phyloP scores from a whole-genome alignment of 2,797 vertebrate genomes.

The Paedocypris micromegethes region DNA sequence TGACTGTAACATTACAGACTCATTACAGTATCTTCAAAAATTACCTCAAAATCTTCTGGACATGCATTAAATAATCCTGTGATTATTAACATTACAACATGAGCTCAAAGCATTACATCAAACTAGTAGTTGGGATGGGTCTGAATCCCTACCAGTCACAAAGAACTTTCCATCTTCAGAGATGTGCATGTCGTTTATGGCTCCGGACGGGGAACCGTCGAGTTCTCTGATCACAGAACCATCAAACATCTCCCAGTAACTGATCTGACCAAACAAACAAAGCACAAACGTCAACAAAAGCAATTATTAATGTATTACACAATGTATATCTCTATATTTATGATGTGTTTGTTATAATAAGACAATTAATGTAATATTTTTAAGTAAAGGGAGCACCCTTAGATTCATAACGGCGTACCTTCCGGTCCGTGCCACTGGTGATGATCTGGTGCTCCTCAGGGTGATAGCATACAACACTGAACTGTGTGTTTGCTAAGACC shows the following conservation, averaged over 20 bases:
- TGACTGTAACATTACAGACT: too few relatives aligned
- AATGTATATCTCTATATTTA: too few relatives aligned
- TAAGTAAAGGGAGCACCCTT: background rate
- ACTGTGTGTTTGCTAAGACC: constrained; percentile 76
- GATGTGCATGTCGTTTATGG: constrained; percentile 81
- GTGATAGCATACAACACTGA: constrained; percentile 83
- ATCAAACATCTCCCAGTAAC: constrained; percentile 82
- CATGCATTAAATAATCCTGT: background rate
- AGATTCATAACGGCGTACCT: constrained; percentile 53
- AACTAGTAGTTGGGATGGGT: too few relatives aligned
- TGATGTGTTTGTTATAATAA: too few relatives aligned
- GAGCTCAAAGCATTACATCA: constrained; percentile 7
- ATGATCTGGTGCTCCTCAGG: constrained; percentile 84
- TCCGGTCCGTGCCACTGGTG: constrained; percentile 82
- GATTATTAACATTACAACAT: constrained; percentile 10
- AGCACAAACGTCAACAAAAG: background rate
- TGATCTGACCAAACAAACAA: constrained; percentile 63
- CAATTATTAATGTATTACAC: too few relatives aligned
- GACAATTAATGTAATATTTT: too few relatives aligned
- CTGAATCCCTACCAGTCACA: constrained; percentile 72
- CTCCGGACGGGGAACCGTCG: constrained; percentile 74
- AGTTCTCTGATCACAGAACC: constrained; percentile 75
- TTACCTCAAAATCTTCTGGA: too few relatives aligned
- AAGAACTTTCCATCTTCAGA: constrained; percentile 71
- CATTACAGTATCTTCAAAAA: too few relatives aligned